These are phyloP conservation scores for Dascyllus trimaculatus DNA, from an alignment of 2,113 vertebrate species.

Conservation along the genomic window DNA sequence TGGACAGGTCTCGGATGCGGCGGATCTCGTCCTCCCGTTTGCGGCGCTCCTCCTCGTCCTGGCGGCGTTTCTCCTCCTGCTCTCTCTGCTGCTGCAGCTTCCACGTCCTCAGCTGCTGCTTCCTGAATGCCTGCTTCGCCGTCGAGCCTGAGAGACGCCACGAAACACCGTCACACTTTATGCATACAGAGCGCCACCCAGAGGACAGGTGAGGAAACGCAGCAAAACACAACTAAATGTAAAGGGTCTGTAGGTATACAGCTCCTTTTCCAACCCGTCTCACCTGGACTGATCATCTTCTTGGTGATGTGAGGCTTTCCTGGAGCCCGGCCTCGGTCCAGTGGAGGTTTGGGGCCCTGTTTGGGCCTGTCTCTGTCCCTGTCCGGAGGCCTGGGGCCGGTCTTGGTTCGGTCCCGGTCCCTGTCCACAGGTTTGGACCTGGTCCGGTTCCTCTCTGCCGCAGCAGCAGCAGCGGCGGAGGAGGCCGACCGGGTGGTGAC, in stretches of 20 bases:
- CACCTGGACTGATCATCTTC: slow-evolving; percentile 84
- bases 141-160: slow-evolving; percentile 38
- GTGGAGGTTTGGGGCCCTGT: slow-evolving; percentile 66
- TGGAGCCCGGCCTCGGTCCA: slow-evolving; percentile 83
- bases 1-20: slow-evolving; percentile 95
- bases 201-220: no score
- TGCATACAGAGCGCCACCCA: no score
- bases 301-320: slow-evolving; percentile 85
- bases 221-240: no score
- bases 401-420: slow-evolving; percentile 55
- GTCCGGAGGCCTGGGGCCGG: slow-evolving; percentile 16
- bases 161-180: no score
- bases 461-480: slow-evolving; percentile 5
- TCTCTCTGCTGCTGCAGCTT: slow-evolving; percentile 92
- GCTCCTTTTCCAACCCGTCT: no score
- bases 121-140: slow-evolving; percentile 91
- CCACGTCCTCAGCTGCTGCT: slow-evolving; percentile 92
- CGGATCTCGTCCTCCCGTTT: slow-evolving; percentile 97
- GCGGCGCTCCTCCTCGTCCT: slow-evolving; percentile 92
- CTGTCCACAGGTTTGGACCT: slow-evolving; percentile 58
- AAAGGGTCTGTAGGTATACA: no score
- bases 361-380: slow-evolving; percentile 41
- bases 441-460: slow-evolving; percentile 50
- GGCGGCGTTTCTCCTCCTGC: slow-evolving; percentile 87
- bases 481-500: slow-evolving; percentile 70